Evolutionary conservation across 2,113 vertebrate species (phyloP), one percentile per base, ranked within the genome.

Genomic region (Oreochromis niloticus): DNA sequence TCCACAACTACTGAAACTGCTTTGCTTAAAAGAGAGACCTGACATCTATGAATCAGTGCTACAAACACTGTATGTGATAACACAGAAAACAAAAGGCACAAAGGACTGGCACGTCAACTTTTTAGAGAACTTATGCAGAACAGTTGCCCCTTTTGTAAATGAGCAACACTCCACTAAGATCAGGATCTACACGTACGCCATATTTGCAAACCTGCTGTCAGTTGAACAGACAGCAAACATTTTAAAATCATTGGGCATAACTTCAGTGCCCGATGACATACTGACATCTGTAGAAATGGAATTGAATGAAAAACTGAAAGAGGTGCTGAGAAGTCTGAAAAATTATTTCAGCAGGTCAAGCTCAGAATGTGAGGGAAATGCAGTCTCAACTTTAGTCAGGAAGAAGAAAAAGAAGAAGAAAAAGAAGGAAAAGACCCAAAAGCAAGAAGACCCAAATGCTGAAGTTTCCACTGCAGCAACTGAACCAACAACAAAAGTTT

Each of bases 231-330:
- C 81, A 2, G 54, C 32, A 5, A 27, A 57, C 4, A 46, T 83
- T 22, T 84, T 95, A 95, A 24, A 3, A 3, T 24, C 24, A 24
- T 3, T 24, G 24, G 24, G 3, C 24, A 24, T 24, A 78, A 75
- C 9, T 4, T 87, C 88, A 30, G 90, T 95, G 16, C 93, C 95
- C 7, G 91, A 96, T 1, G 82, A 56, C 11, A 63, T 95, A 50
- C 56, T 93, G 79, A 17, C 10, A 32, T 50, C n/a, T 79, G 94
- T 88, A 32, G 91, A 79, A 1, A 93, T 92, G 55, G 7, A 27
- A 3, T 89, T 59, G 32, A 66, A 94, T 54, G 83, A 95, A 9
- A 80, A 87, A 4, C 85, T 94, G 48, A 96, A 95, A 90, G 92
- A 92, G 17, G 68, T 22, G 1, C 43, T 95, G 12, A 87, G 68